These are phyloP conservation scores for Silurus aristotelis DNA, from an alignment of 2,797 vertebrate genomes.

Conservation along the genomic window DNA sequence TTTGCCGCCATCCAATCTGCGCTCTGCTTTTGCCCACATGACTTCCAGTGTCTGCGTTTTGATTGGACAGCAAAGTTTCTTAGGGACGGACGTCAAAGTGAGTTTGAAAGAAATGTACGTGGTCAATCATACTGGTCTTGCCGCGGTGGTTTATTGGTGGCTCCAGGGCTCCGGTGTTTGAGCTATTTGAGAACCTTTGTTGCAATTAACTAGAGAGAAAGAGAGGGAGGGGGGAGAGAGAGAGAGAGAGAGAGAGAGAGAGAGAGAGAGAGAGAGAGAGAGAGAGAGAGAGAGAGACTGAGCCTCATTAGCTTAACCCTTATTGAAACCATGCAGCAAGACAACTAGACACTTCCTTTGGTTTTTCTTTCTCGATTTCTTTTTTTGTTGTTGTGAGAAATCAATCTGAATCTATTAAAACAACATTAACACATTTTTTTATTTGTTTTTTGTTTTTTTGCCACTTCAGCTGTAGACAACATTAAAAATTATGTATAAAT, in stretches of 20 bases:
- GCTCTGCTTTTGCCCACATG: slow-evolving; percentile 62
- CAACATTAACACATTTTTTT: background rate
- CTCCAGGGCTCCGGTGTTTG: slow-evolving; percentile 56
- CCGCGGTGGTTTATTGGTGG: slow-evolving; percentile 62
- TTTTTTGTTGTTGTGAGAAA: background rate
- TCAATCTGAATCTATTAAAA: background rate
- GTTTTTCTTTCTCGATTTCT: background rate
- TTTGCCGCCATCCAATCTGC: slow-evolving; percentile 73
- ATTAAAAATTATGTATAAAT: background rate
- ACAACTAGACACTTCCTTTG: slow-evolving; percentile 38
- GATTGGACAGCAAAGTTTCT: slow-evolving; percentile 67
- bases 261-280: slow-evolving; percentile 5
- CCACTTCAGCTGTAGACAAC: background rate
- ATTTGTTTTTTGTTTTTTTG: background rate
- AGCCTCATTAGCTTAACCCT: slow-evolving; percentile 46
- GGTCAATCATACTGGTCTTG: slow-evolving; percentile 62
- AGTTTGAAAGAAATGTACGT: slow-evolving; percentile 60
- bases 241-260: background rate
- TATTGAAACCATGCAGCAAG: slow-evolving; percentile 57
- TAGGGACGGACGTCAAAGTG: slow-evolving; percentile 55
- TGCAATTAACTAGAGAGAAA: slow-evolving; percentile 59
- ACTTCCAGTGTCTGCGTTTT: slow-evolving; percentile 53
- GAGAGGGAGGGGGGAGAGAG: slow-evolving; percentile 24
- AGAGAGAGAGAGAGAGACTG: slow-evolving; percentile 16
- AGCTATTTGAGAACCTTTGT: slow-evolving; percentile 51